phyloP scores from a whole-genome alignment of 2,113 vertebrate genomes.

The Chaenocephalus aceratus region DNA sequence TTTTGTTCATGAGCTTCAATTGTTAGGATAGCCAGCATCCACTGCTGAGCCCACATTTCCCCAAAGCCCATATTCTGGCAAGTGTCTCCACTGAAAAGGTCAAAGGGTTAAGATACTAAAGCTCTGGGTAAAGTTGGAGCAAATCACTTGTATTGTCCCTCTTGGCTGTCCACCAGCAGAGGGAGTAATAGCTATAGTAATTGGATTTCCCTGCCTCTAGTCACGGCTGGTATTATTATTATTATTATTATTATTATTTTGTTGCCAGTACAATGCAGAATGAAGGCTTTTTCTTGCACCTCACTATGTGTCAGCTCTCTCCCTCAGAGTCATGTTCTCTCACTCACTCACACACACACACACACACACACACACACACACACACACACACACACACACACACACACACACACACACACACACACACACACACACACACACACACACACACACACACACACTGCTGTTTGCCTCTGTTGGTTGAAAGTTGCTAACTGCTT shows the following conservation, averaged over 20 bases:
- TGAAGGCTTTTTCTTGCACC: slow-evolving; percentile 63
- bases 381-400: neutral
- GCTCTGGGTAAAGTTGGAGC: slow-evolving; percentile 42
- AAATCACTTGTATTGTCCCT: slow-evolving; percentile 43
- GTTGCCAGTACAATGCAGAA: slow-evolving; percentile 60
- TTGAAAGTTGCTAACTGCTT: slow-evolving; percentile 37
- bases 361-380: neutral
- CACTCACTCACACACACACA: neutral
- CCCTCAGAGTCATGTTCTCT: neutral
- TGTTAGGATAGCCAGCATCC: slow-evolving; percentile 15
- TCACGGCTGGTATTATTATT: slow-evolving; percentile 49
- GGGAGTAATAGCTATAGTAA: slow-evolving; percentile 63
- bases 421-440: too few species aligned
- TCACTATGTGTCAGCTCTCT: slow-evolving; percentile 53
- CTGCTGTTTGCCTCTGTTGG: slow-evolving; percentile 19
- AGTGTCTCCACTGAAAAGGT: slow-evolving; percentile 41
- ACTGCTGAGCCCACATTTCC: slow-evolving; percentile 3
- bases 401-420: neutral
- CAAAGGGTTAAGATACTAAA: slow-evolving; percentile 48
- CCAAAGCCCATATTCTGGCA: neutral
- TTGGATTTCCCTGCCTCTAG: slow-evolving; percentile 59
- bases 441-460: neutral
- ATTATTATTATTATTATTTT: slow-evolving; percentile 43
- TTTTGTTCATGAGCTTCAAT: slow-evolving; percentile 8
- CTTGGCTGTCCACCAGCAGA: slow-evolving; percentile 63